phyloP scores from a whole-genome alignment of 2,888 invertebrate genomes.

The Epinotia brunnichana region DNA sequence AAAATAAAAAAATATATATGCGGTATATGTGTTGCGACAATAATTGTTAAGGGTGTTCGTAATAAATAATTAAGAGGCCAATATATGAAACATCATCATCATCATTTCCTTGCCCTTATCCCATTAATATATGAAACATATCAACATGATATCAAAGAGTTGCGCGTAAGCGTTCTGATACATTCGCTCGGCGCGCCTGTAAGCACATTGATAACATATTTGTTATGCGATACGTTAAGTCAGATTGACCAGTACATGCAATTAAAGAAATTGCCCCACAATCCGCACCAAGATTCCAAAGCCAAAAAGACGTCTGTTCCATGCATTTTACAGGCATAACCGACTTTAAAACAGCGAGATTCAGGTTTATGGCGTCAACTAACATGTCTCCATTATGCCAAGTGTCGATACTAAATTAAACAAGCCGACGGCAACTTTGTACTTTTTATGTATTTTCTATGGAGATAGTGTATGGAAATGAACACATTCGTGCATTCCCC shows the following conservation, averaged over 20 bases:
- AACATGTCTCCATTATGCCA: conserved; percentile 31
- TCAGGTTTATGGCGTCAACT: conserved; percentile 4
- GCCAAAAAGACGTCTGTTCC: not conserved
- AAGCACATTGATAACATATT: too few species aligned
- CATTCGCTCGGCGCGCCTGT: too few species aligned
- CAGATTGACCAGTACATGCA: conserved; percentile 9
- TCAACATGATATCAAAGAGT: too few species aligned
- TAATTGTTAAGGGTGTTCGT: too few species aligned
- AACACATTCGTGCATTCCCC: conserved; percentile 17
- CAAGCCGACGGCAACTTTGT: conserved; percentile 22
- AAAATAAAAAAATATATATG: too few species aligned
- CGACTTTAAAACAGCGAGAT: not conserved
- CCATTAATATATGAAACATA: too few species aligned
- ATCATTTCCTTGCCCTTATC: too few species aligned
- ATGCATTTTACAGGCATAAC: not conserved
- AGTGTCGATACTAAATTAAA: conserved; percentile 27
- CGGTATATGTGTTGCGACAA: too few species aligned
- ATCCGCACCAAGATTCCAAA: not conserved
- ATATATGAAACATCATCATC: too few species aligned
- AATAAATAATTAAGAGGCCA: too few species aligned
- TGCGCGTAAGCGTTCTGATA: too few species aligned
- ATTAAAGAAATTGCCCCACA: conserved; percentile 10
- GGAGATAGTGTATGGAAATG: conserved; percentile 28
- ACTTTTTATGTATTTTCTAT: conserved; percentile 32
- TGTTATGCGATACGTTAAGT: too few species aligned